Base-by-base conservation (phyloP, 2,888 invertebrate genomes). In the Mamestra brassicae region DNA sequence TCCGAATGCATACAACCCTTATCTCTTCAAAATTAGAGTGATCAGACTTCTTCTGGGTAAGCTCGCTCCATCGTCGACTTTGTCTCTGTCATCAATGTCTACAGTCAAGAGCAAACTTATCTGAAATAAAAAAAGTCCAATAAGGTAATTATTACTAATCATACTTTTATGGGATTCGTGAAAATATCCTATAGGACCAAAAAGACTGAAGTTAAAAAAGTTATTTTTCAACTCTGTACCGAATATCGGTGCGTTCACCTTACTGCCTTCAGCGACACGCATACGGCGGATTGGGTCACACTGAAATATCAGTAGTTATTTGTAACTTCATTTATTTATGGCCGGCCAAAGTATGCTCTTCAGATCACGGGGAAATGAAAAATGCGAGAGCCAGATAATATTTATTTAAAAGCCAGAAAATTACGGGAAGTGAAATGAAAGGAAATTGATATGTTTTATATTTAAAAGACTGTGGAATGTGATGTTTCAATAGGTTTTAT, bases 281-380 rank as follows among this genome's bases (percentile, higher is more conserved):
- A 69, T 74, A 65, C 63, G 36, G 52, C 60, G 63, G 84, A 84
- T 84, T 80, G 86, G 84, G 84, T 85, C 86, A 80, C 71, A 71
- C 76, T 71, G 79, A 80, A 85, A 85, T 84, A 85, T 80, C 84
- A 75, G 64, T 50, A 70, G 65, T 71, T 85, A 85, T 85, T 85
- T 84, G 74, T 84, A 54, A 73, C 75, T 83, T 73, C 52, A 74
- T 81, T 78, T 85, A 85, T 85, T 83, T 74, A 80, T 65, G 64
- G 50, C 55, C 61, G 34, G 26, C 17, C 71, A 60, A 74, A 76
- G 73, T 78, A 76, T 78, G 67, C 52, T 58, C 26, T 65, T 36
- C 72, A 54, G 65, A 80, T 81, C 58, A 57, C 62, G 58, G 60
- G 66, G 47, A 73, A 60, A 75, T 73, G 68, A 71, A 84, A 79